Evolutionary conservation across 2,888 invertebrate species (phyloP).

Genomic region (Rhodophaea formosa): DNA sequence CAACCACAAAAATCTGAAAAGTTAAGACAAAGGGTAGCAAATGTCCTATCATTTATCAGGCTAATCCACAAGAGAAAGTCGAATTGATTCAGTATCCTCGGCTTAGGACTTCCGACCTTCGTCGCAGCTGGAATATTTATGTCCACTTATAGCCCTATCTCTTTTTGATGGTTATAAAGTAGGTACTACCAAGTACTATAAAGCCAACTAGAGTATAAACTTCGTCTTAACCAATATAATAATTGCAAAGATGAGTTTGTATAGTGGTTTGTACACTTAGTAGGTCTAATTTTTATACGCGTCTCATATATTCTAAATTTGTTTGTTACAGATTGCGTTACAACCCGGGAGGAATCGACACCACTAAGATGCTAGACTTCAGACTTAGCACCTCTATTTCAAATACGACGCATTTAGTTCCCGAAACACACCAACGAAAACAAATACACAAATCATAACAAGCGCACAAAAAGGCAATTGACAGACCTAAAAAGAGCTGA

Average conservation of each 20-base stretch:
- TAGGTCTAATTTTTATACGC: too few relatives aligned
- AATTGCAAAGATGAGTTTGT: too few relatives aligned
- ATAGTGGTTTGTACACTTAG: too few relatives aligned
- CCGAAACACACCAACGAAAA: neutral
- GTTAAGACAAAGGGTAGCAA: conserved; percentile 21
- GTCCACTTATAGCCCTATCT: conserved; percentile 21
- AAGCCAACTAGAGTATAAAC: too few relatives aligned
- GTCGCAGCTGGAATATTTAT: conserved; percentile 36
- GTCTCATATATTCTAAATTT: too few relatives aligned
- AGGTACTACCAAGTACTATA: neutral
- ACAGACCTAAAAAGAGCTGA: conserved; percentile 66
- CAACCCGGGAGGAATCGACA: too few relatives aligned
- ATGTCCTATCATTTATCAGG: conserved; percentile 41
- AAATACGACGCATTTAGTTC: neutral
- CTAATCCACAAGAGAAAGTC: conserved; percentile 44
- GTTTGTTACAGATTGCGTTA: too few relatives aligned
- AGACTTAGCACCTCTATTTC: neutral
- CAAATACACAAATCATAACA: neutral
- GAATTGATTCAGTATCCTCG: conserved; percentile 43
- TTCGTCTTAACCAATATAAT: too few relatives aligned
- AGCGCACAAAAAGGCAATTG: neutral
- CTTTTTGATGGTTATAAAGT: neutral
- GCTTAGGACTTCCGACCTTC: conserved; percentile 32
- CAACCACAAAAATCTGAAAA: too few relatives aligned
- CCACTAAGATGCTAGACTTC: neutral